phyloP scores from a whole-genome alignment of 2,113 vertebrate genomes.

The Odontesthes bonariensis region DNA sequence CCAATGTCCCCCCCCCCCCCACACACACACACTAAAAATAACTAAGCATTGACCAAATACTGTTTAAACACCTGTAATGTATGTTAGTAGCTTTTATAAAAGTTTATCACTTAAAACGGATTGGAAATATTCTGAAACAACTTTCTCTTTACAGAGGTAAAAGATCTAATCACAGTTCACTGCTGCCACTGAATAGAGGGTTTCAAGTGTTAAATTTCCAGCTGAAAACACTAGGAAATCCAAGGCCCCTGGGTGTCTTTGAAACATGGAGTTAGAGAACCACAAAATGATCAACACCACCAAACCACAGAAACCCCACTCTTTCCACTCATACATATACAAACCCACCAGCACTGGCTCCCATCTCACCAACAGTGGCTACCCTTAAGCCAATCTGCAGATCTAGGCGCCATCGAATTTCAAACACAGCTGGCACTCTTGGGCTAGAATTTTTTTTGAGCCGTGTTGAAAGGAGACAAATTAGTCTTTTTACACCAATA shows the following conservation, averaged over 20 bases:
- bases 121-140: not conserved
- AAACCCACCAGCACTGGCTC: conserved; percentile 34
- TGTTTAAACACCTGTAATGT: conserved; percentile 23
- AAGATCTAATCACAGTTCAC: conserved; percentile 60
- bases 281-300: conserved; percentile 72
- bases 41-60: conserved; percentile 38
- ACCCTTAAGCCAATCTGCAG: conserved; percentile 26
- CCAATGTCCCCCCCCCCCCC: not conserved
- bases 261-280: conserved; percentile 69
- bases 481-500: conserved; percentile 51
- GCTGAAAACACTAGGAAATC: conserved; percentile 64
- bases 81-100: conserved; percentile 30
- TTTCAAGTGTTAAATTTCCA: conserved; percentile 59
- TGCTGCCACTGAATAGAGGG: conserved; percentile 26
- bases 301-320: conserved; percentile 70
- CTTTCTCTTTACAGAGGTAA: conserved; percentile 41
- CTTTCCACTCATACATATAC: conserved; percentile 18
- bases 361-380: conserved; percentile 33
- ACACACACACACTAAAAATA: conserved; percentile 11
- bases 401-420: conserved; percentile 46
- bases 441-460: conserved; percentile 25
- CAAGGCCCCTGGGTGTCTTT: conserved; percentile 60
- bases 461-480: conserved; percentile 35
- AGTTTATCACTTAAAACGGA: conserved; percentile 1
- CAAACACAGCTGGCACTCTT: conserved; percentile 36